Conservation (phyloP, 2,888 invertebrate genomes). For the Drosophila longiperda region DNA sequence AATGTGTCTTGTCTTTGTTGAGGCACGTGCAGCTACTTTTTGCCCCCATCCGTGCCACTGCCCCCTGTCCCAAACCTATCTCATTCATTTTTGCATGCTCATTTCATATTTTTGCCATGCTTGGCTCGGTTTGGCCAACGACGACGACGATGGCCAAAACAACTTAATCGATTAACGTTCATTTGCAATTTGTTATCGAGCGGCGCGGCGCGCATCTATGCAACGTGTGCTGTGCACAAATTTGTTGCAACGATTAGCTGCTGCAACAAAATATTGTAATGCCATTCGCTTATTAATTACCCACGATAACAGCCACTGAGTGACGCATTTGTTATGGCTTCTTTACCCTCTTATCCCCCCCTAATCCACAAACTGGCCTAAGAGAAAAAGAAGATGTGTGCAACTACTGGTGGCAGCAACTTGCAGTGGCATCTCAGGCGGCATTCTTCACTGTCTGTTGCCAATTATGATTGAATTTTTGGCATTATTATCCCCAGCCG, state of each 20-base stretch:
- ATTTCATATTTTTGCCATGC: conserved; percentile 67
- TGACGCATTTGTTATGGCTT: conserved; percentile 60
- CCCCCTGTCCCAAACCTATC: background rate
- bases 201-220: conserved; percentile 42
- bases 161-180: conserved; percentile 80
- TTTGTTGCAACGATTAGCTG: conserved; percentile 76
- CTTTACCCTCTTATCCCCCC: background rate
- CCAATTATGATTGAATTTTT: conserved; percentile 70
- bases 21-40: conserved; percentile 61
- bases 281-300: conserved; percentile 76
- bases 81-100: conserved; percentile 67
- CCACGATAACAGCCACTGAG: conserved; percentile 65
- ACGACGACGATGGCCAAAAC: conserved; percentile 46
- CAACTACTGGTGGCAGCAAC: conserved; percentile 29
- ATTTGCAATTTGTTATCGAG: conserved; percentile 76
- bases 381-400: conserved; percentile 1
- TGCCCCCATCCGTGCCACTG: background rate
- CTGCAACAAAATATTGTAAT: conserved; percentile 57
- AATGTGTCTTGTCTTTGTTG: conserved; percentile 52
- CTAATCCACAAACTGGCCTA: background rate
- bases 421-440: conserved; percentile 27
- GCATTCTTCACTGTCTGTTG: conserved; percentile 64
- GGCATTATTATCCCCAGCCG: conserved; percentile 49
- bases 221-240: conserved; percentile 54
- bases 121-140: conserved; percentile 2